Base-by-base conservation (phyloP, 2,888 invertebrate genomes). In the Brenthis daphne region DNA sequence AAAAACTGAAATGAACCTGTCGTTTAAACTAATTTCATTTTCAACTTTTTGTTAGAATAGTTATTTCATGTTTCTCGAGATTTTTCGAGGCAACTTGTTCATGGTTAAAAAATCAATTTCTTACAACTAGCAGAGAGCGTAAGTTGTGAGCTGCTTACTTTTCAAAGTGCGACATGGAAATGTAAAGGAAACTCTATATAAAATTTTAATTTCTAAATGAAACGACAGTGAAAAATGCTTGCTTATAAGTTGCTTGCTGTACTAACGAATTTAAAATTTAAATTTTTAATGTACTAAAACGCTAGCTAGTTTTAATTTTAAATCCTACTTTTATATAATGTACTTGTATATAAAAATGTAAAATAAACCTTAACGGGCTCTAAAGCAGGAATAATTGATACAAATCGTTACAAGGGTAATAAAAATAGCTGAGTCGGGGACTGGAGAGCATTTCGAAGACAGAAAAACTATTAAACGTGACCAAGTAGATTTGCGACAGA, bases 11-110 rank as follows among this genome's bases (percentile, higher is more conserved):
- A 90, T 92, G 89, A 91, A 91, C 85, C 90, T 92, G 90, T 91
- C 92, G 89, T 86, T 90, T 90, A 90, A 90, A 92, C 90, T 92
- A 90, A 92, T 92, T 92, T 90, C 84, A 88, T 91, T 90, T 85
- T 86, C 84, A 87, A 90, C 82, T 90, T 90, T 85, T 69, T 83
- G 86, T 89, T 89, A 86, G 85, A 89, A 89, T 90, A 88, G 89
- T 89, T 89, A 86, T 86, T 89, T 86, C 82, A 82, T 87, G 86
- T 88, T 86, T 84, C 82, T 80, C 78, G 80, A 80, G 80, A 85
- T 87, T 87, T 85, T 82, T 80, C 77, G 75, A 77, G 75, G 75
- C 77, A 83, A 89, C 85, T 90, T 87, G 86, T 86, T 86, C 84
- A 82, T 85, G 86, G 88, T 87, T 89, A 88, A 87, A 91, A 91